phyloP scores from a whole-genome alignment of 1,140 invertebrate genomes.

The Lutraria rhynchaena region DNA sequence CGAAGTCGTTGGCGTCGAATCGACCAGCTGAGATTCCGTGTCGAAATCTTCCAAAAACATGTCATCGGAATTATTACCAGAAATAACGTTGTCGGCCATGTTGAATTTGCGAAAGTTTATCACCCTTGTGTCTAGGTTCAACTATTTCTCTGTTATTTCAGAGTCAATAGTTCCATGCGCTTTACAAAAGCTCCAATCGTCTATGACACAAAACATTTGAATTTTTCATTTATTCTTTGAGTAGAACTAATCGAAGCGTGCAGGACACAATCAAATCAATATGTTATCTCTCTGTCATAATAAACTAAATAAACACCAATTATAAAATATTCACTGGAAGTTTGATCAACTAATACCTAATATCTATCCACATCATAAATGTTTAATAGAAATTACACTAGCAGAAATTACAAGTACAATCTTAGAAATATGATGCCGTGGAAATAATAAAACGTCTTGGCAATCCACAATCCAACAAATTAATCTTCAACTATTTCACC shows the following conservation, averaged over 20 bases:
- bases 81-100: no score
- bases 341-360: no score
- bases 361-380: no score
- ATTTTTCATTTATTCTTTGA: not conserved
- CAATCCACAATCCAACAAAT: no score
- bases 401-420: no score
- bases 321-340: no score
- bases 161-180: not conserved
- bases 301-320: no score
- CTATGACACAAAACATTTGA: conserved; percentile 2
- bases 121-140: not conserved
- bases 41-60: not conserved
- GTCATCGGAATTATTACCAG: not conserved
- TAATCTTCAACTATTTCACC: no score
- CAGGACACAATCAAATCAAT: not conserved
- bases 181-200: not conserved
- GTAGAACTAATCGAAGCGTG: not conserved
- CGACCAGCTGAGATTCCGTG: not conserved
- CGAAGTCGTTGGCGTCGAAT: not conserved
- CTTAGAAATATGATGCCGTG: no score
- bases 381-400: no score
- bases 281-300: not conserved
- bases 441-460: no score
- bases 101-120: not conserved
- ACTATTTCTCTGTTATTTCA: not conserved